Evolutionary conservation across 2,113 vertebrate species (phyloP), one percentile per base, ranked within the genome.

Genomic region (Gopherus evgoodei): DNA sequence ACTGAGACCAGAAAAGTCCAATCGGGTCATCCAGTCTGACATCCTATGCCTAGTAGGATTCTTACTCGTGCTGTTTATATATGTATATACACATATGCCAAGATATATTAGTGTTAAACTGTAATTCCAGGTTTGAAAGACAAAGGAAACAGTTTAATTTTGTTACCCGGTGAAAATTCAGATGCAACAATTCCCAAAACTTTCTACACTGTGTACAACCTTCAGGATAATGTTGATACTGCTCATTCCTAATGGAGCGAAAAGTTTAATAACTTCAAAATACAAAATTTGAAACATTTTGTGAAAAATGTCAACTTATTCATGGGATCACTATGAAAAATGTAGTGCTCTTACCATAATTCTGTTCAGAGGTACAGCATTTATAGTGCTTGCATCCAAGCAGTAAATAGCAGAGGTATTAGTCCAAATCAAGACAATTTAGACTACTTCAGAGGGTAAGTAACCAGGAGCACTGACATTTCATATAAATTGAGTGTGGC

Each of bases 401-500:
- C 81, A 93, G 57, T 91, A 96, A 91, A 96, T 57, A 96, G 79
- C 21, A 93, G 89, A 95, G 90, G 90, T 91, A 96, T 79, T 31
- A 94, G 84, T 80, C 79, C 44, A 42, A 42, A 84, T 93, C 84
- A 93, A 94, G 80, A 8, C 79, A 88, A 93, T 90, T 95, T 92
- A 95, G 91, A 94, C 95, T 93, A 95, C 88, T 93, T 95, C 88
- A 93, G n/a, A 85, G 96, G 50, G 75, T 91, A 90, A 95, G 79
- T 49, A 95, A 93, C 81, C 1, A 7, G 87, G 89, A 94, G 65
- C 96, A 95, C 6, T 94, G 95, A 96, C 96, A 96, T 95, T 93
- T 94, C 93, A 94, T 92, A 96, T 97, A 95, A 97, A 97, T 97
- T 92, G 86, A 91, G 42, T 14, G 54, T n/a, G 11, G 81, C 93